Base-by-base conservation (phyloP, 1,140 invertebrate genomes). In the Phthorimaea operculella region DNA sequence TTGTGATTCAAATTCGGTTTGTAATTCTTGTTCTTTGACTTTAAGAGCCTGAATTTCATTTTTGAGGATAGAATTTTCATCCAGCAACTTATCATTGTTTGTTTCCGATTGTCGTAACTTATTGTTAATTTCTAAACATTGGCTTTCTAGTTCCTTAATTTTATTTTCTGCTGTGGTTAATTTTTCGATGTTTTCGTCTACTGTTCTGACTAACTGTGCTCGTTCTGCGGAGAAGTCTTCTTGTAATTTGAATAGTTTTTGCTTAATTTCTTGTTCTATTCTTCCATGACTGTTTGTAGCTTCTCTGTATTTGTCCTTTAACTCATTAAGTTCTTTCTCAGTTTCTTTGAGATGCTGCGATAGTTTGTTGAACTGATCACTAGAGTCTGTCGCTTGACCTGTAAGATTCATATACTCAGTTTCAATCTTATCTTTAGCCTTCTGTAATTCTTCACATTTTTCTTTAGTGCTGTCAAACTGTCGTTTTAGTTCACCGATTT, bases 261-360 rank as follows among this genome's bases (percentile, higher is more conserved):
- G 85, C 64, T 85, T 86, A n/a, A 85, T 59, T 62, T 86, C 83
- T 69, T 86, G 84, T 64, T 86, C 84, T 18, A 65, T 69, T 54
- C 83, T 65, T 48, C 78, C 78, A 56, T 71, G 72, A 51, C 71
- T 78, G 59, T 85, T 85, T 6, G 68, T 59, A n/a, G 69, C 68
- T 67, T 86, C 84, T 56, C 84, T 77, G 47, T 77, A 67, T 61
- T 82, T 79, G 60, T 87, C 83, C 66, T 83, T 85, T 12, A 84
- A 60, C 17, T 76, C 72, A 60, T 82, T 77, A 4, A 87, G 56
- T 65, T 85, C 83, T 55, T 82, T 86, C 69, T 87, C 86, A 14
- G 78, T 76, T 33, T 85, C 75, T 70, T 80, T 83, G 5, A 87
- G 64, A 66, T 86, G 83, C 58, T 82, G 76, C 10, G 77, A 74